These are phyloP conservation scores for Plagodis pulveraria DNA, from an alignment of 2,888 invertebrate species.

Conservation along the genomic window DNA sequence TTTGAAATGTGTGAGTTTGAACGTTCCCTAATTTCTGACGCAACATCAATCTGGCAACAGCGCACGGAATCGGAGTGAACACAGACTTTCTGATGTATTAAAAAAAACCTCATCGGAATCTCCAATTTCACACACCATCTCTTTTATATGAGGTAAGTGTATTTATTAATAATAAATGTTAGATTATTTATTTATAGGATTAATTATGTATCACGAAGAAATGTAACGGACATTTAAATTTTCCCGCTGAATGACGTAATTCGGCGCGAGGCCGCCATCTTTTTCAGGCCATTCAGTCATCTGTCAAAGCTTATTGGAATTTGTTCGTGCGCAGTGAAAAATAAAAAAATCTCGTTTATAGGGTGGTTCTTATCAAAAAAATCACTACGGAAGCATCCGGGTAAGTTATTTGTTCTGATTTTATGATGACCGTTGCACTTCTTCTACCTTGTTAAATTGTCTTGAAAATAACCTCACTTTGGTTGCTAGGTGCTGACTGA, in stretches of 20 bases:
- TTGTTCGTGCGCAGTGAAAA: constrained; percentile 66
- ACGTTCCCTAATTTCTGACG: constrained; percentile 77
- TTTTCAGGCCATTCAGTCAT: constrained; percentile 70
- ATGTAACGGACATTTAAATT: constrained; percentile 64
- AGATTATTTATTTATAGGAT: too few species aligned
- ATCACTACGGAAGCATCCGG: constrained; percentile 80
- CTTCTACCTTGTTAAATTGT: constrained; percentile 39
- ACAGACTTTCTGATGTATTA: constrained; percentile 66
- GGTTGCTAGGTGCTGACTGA: constrained; percentile 40
- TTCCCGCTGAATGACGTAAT: constrained; percentile 82
- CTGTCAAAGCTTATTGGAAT: constrained; percentile 63
- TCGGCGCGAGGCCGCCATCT: constrained; percentile 61
- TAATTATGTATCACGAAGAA: constrained; percentile 32
- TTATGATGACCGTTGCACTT: constrained; percentile 40
- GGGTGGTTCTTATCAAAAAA: constrained; percentile 62
- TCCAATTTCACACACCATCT: constrained; percentile 51
- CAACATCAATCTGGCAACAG: constrained; percentile 82
- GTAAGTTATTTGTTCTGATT: constrained; percentile 59
- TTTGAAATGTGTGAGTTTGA: constrained; percentile 77
- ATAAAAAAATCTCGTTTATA: constrained; percentile 60
- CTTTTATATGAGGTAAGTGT: constrained; percentile 73
- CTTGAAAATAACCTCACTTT: constrained; percentile 53
- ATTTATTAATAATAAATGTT: constrained; percentile 5
- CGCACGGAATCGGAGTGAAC: constrained; percentile 72
- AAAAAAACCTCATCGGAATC: constrained; percentile 57